Evolutionary conservation across 2,888 invertebrate genomes (phyloP).

Genomic region (Papilio gigon): DNA sequence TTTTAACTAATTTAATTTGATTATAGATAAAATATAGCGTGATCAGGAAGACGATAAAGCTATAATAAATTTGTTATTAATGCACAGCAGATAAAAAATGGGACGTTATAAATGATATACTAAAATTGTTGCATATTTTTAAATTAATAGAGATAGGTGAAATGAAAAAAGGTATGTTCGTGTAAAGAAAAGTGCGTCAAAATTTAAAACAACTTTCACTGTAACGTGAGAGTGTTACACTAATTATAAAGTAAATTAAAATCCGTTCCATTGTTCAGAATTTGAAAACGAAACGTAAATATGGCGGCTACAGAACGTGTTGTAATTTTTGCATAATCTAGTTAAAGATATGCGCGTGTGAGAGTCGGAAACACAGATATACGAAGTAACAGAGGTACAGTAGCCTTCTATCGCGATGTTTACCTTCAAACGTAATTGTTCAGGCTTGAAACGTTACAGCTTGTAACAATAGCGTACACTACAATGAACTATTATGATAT

Average conservation of each 20-base stretch:
- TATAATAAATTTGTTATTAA: background rate
- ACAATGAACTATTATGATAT: too few relatives aligned
- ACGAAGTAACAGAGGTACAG: conserved; percentile 23
- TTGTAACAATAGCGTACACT: too few relatives aligned
- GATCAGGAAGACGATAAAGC: conserved; percentile 11
- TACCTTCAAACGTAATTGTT: too few relatives aligned
- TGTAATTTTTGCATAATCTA: conserved; percentile 70
- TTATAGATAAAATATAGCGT: conserved; percentile 25
- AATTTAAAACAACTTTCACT: conserved; percentile 36
- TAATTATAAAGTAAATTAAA: conserved; percentile 35
- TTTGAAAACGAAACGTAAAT: conserved; percentile 33
- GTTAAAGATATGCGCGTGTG: conserved; percentile 43
- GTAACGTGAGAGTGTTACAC: conserved; percentile 24
- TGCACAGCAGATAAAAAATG: background rate
- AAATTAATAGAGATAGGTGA: background rate
- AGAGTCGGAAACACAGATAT: conserved; percentile 36
- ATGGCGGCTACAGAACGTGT: conserved; percentile 44
- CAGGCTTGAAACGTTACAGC: too few relatives aligned
- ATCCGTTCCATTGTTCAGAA: conserved; percentile 30
- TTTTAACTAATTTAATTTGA: background rate
- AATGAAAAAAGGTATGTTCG: conserved; percentile 2
- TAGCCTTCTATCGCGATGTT: too few relatives aligned
- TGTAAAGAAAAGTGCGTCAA: conserved; percentile 15
- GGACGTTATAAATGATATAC: background rate
- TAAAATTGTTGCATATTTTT: background rate